These are phyloP conservation scores for Sylvia borin DNA, from an alignment of 2,797 vertebrate species.

Conservation along the genomic window DNA sequence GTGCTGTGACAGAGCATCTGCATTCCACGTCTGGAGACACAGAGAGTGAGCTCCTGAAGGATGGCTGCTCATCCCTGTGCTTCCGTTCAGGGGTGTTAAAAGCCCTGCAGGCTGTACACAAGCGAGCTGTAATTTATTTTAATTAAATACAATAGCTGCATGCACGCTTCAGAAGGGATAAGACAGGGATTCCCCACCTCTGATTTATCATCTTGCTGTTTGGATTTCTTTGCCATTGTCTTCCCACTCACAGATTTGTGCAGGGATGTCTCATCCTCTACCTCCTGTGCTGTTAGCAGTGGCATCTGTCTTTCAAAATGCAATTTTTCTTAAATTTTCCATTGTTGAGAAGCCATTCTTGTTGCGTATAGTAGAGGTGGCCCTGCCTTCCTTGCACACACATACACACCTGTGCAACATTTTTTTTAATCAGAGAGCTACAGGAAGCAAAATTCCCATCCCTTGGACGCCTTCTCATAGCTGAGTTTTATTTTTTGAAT, in stretches of 20 bases:
- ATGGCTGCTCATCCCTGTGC: neutral
- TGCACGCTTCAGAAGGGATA: neutral
- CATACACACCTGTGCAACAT: neutral
- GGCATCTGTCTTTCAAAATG: neutral
- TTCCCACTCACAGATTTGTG: neutral
- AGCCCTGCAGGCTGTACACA: neutral
- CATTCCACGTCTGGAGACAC: neutral
- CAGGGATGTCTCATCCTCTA: neutral
- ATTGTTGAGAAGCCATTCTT: neutral
- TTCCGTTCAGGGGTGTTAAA: neutral
- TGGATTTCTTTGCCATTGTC: neutral
- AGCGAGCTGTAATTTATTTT: neutral
- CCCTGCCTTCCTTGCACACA: neutral
- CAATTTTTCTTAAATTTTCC: neutral
- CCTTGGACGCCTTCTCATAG: neutral
- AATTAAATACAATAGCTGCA: neutral
- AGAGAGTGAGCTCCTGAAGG: neutral
- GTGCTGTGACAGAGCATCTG: neutral
- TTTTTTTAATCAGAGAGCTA: neutral
- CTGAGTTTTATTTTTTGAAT: neutral
- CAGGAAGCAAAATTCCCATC: neutral
- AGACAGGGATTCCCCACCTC: neutral
- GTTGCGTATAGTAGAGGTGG: neutral
- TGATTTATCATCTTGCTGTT: neutral
- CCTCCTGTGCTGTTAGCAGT: neutral